Percentiles rank a stretch among this genome's conserved stretches.
These are phyloP conservation scores for Hyposmocoma kahamanoa DNA, from an alignment of 1,140 invertebrate species.

Conservation along the genomic window DNA sequence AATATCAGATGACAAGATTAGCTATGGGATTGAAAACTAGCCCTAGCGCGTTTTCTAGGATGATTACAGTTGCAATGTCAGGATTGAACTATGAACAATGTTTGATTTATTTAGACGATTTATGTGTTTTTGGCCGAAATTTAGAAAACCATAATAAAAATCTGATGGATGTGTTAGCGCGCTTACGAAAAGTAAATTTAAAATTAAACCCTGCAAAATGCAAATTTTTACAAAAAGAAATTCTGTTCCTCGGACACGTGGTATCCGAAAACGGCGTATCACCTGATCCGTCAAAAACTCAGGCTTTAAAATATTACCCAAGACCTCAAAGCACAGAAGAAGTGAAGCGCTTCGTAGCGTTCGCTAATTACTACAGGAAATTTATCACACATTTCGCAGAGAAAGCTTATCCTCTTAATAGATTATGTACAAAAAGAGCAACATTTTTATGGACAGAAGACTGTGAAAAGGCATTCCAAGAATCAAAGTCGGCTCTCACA, in stretches of 20 bases:
- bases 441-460: constrained; percentile 25
- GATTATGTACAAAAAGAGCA: constrained; percentile 41
- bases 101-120: constrained; percentile 57
- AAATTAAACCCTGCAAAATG: constrained; percentile 49
- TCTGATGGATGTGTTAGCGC: constrained; percentile 32
- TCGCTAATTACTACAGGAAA: constrained; percentile 54
- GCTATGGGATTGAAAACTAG: constrained; percentile 55
- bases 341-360: constrained; percentile 60
- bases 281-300: constrained; percentile 57
- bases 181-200: constrained; percentile 41
- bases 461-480: constrained; percentile 35
- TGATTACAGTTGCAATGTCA: constrained; percentile 48
- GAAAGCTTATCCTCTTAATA: constrained; percentile 34
- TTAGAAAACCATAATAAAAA: constrained; percentile 44
- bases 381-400: constrained; percentile 50
- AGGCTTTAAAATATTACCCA: constrained; percentile 44
- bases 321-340: constrained; percentile 45
- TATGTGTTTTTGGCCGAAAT: constrained; percentile 43
- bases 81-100: constrained; percentile 31
- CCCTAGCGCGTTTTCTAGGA: constrained; percentile 27
- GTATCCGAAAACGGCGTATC: constrained; percentile 50
- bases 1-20: constrained; percentile 42
- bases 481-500: constrained; percentile 20
- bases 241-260: constrained; percentile 59
- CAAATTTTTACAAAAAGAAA: constrained; percentile 51